Conservation (phyloP, 2,888 invertebrate genomes). For the Dascillus cervinus region DNA sequence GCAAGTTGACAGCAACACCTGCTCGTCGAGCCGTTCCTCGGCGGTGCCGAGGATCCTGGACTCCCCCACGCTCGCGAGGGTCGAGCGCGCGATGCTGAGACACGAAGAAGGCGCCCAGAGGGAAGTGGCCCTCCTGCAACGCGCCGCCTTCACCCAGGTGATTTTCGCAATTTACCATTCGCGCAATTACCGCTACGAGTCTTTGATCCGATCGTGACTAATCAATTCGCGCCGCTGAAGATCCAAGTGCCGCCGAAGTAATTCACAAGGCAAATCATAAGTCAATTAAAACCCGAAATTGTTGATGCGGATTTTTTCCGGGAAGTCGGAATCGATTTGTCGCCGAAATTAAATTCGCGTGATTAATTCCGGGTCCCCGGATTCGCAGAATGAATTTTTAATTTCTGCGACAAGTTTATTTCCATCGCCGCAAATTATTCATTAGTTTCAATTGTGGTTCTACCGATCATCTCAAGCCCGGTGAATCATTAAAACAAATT, state of each 20-base stretch:
- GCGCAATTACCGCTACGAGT: neutral
- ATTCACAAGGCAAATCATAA: neutral
- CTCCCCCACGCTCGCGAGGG: slow-evolving; percentile 53
- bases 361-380: too few relatives aligned
- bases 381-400: too few relatives aligned
- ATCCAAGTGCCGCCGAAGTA: neutral
- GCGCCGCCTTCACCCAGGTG: slow-evolving; percentile 38
- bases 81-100: slow-evolving; percentile 50
- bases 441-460: too few relatives aligned
- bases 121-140: slow-evolving; percentile 29
- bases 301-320: too few relatives aligned
- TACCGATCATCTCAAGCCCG: too few relatives aligned
- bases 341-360: too few relatives aligned
- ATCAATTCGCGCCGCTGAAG: neutral
- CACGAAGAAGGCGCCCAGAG: slow-evolving; percentile 42
- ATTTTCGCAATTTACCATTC: slow-evolving; percentile 6
- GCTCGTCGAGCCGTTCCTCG: slow-evolving; percentile 21
- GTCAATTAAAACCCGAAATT: too few relatives aligned
- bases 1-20: slow-evolving; percentile 25
- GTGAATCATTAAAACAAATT: too few relatives aligned
- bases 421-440: too few relatives aligned
- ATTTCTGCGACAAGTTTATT: too few relatives aligned
- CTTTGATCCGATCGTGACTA: neutral
- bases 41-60: slow-evolving; percentile 48
- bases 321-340: too few relatives aligned